phyloP scores from a whole-genome alignment of 2,797 vertebrate species.

The Pangasius larnaudii region DNA sequence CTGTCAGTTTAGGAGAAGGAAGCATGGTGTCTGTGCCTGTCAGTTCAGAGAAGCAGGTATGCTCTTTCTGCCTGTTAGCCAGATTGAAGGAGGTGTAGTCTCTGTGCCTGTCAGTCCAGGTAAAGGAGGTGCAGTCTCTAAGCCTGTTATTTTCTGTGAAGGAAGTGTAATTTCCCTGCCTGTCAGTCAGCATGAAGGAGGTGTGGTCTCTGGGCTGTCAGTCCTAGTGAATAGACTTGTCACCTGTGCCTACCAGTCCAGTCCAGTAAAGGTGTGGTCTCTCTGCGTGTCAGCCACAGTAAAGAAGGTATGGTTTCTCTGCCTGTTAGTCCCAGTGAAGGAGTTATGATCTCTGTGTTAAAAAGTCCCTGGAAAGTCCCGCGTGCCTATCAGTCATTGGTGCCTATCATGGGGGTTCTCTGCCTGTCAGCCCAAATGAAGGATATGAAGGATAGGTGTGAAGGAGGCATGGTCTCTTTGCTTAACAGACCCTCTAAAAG shows the following conservation, averaged over 20 bases:
- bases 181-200: neutral
- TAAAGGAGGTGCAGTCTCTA: neutral
- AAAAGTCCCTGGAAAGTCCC: neutral
- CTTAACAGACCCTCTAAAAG: neutral
- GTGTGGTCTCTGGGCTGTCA: neutral
- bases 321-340: neutral
- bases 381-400: neutral
- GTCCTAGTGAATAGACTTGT: neutral
- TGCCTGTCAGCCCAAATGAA: neutral
- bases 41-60: neutral
- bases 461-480: neutral
- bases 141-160: neutral
- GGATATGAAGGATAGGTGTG: neutral
- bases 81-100: neutral
- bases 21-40: neutral
- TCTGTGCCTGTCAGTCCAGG: neutral
- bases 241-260: too few relatives aligned
- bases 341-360: neutral
- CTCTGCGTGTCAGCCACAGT: neutral
- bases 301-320: neutral
- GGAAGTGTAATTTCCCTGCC: neutral
- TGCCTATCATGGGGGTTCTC: neutral
- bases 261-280: neutral
- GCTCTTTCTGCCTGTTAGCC: neutral
- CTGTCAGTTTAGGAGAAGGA: neutral